Evolutionary conservation across 2,113 vertebrate genomes (phyloP), one percentile per base, ranked within the genome.

Genomic region (Chrysochloris asiatica): DNA sequence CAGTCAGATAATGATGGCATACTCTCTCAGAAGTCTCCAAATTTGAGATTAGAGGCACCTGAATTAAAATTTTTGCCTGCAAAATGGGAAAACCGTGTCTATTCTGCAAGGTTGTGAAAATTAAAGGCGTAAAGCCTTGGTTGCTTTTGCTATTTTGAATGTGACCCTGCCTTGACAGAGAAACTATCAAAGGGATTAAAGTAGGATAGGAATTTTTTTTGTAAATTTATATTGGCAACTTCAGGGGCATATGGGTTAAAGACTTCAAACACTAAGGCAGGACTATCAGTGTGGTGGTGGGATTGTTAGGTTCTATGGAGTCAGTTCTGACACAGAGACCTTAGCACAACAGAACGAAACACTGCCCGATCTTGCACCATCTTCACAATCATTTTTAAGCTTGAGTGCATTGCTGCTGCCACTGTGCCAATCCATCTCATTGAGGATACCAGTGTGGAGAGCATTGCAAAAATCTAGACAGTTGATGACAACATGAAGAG

Each of bases 231-330:
- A 13, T 48, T 52, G 72, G 13, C 17, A 71, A 24, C 9, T 48
- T n/a, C 69, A n/a, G 7, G 1, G 3, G 4, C 17, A 0, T 54
- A 33, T 41, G 28, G 8, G 16, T n/a, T 21, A 11, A 13, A 56
- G 67, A 78, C 26, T 71, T 65, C 13, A 52, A 28, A 83, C 65
- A 71, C 13, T 28, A 6, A 63, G 48, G 36, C 11, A 22, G n/a
- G 65, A 81, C 33, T 41, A 50, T 14, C 38, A 72, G 3, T n/a
- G n/a, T n/a, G n/a, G n/a, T n/a, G n/a, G n/a, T n/a, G n/a, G n/a
- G n/a, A n/a, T n/a, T n/a, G n/a, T n/a, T n/a, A n/a, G n/a, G n/a
- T n/a, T n/a, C n/a, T n/a, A n/a, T n/a, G n/a, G n/a, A n/a, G n/a
- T n/a, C n/a, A n/a, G n/a, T n/a, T n/a, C n/a, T n/a, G n/a, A n/a